phyloP scores from a whole-genome alignment of 2,113 vertebrate genomes.

The Lontra canadensis region DNA sequence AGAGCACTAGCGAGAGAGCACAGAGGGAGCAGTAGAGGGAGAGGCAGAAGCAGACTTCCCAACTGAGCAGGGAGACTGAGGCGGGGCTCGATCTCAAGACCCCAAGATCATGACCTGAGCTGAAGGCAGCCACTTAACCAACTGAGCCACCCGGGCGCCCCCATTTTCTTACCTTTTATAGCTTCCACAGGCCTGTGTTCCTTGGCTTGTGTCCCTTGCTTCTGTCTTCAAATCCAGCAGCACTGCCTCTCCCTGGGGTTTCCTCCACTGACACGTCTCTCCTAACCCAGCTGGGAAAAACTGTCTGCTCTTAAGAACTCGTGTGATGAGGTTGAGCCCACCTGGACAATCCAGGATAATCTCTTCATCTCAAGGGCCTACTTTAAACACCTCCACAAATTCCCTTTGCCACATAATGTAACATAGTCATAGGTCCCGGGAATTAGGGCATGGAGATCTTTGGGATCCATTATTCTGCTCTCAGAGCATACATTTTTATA shows the following conservation, averaged over 20 bases:
- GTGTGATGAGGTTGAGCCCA: background rate
- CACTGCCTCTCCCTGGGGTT: background rate
- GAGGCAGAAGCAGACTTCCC: too few relatives aligned
- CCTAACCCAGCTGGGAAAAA: background rate
- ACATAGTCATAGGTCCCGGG: background rate
- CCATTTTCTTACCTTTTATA: background rate
- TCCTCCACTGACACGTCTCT: background rate
- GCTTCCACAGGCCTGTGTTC: background rate
- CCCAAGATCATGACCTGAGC: too few relatives aligned
- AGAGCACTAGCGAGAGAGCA: too few relatives aligned
- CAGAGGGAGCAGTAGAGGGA: too few relatives aligned
- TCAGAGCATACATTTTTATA: background rate
- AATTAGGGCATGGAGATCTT: background rate
- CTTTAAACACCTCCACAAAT: background rate
- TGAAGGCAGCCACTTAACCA: too few relatives aligned
- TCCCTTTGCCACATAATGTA: background rate
- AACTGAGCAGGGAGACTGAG: too few relatives aligned
- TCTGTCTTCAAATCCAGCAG: background rate
- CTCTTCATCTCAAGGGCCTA: background rate
- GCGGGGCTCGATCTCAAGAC: too few relatives aligned
- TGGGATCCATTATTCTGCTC: background rate
- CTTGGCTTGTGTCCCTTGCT: background rate
- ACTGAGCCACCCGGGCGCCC: too few relatives aligned
- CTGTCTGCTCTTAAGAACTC: background rate
- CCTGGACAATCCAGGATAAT: background rate